Conservation (phyloP, 2,797 vertebrate genomes). For the Lepilemur ruficaudatus region DNA sequence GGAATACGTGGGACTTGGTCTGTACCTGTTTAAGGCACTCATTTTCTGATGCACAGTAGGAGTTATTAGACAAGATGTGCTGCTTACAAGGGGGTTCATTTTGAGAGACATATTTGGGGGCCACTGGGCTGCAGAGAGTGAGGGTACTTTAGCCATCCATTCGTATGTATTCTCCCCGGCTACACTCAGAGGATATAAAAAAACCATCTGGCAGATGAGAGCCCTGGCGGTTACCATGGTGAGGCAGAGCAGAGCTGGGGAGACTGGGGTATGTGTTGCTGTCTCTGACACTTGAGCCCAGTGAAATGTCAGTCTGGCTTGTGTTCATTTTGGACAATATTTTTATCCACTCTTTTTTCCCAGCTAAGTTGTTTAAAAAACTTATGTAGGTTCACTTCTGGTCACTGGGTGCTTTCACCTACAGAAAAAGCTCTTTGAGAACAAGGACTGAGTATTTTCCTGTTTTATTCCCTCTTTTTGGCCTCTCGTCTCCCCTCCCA, state of each 20-base stretch:
- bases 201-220: constrained; percentile 25
- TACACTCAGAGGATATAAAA: constrained; percentile 28
- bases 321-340: constrained; percentile 24
- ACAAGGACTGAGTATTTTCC: not conserved
- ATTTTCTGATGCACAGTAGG: not conserved
- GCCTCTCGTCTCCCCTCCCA: not conserved
- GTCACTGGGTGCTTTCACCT: not conserved
- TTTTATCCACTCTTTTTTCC: not conserved
- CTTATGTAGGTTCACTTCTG: not conserved
- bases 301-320: constrained; percentile 31
- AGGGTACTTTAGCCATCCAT: not conserved
- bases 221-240: constrained; percentile 64
- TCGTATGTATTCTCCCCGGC: not conserved
- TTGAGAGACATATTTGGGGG: not conserved
- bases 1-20: not conserved
- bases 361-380: not conserved
- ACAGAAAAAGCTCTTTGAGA: constrained; percentile 5
- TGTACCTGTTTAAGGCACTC: not conserved
- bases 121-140: not conserved
- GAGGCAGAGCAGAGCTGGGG: not conserved
- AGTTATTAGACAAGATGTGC: not conserved
- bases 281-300: constrained; percentile 40
- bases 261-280: not conserved
- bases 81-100: not conserved
- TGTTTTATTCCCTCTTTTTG: not conserved